A percentile compares a stretch with the other conserved stretches of the same genome.
phyloP scores from a whole-genome alignment of 2,888 invertebrate genomes.

The Aphodius sticticus region DNA sequence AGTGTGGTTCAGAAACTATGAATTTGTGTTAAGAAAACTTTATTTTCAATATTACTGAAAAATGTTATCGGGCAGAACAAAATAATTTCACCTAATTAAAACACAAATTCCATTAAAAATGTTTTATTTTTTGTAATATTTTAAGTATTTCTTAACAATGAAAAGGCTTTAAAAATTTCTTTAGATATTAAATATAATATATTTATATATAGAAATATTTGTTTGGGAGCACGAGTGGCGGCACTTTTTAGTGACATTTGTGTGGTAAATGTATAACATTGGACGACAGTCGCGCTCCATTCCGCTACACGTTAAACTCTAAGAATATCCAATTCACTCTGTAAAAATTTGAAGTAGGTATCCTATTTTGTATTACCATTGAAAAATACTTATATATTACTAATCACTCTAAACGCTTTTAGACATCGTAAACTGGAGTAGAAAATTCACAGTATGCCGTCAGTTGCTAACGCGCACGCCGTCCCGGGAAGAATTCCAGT shows the following conservation, averaged over 20 bases:
- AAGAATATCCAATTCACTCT: slow-evolving; percentile 13
- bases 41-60: too few relatives aligned
- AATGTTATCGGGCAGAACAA: too few relatives aligned
- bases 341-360: slow-evolving; percentile 11
- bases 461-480: background rate
- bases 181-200: slow-evolving; percentile 15
- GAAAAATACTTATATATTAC: slow-evolving; percentile 9
- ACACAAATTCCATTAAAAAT: background rate
- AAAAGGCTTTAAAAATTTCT: slow-evolving; percentile 25
- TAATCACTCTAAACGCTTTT: background rate
- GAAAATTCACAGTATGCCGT: background rate
- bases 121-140: slow-evolving; percentile 18
- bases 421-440: slow-evolving; percentile 7
- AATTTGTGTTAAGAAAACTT: too few relatives aligned
- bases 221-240: slow-evolving; percentile 14
- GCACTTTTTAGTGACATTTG: background rate
- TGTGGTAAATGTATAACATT: slow-evolving; percentile 6
- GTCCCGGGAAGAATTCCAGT: background rate
- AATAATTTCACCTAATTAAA: too few relatives aligned
- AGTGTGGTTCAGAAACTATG: too few relatives aligned
- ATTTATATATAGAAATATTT: slow-evolving; percentile 23
- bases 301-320: background rate
- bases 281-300: background rate
- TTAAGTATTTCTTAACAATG: slow-evolving; percentile 22
- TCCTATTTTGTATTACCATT: slow-evolving; percentile 17